These are phyloP conservation scores for Cerastoderma edule DNA, from an alignment of 2,888 invertebrate species.

Conservation along the genomic window DNA sequence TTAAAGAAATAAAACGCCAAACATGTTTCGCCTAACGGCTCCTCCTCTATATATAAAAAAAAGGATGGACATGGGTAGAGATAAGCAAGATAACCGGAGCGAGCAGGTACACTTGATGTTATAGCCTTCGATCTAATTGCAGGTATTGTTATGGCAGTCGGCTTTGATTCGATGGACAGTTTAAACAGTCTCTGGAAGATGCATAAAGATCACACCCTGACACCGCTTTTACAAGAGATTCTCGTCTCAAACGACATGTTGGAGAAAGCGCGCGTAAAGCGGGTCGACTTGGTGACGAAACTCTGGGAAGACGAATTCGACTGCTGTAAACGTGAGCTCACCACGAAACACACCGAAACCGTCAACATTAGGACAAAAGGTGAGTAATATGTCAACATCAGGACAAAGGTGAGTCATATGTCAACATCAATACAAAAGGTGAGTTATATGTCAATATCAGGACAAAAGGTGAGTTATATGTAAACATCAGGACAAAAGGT, in stretches of 20 bases:
- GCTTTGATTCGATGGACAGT: slow-evolving; percentile 67
- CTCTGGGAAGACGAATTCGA: slow-evolving; percentile 76
- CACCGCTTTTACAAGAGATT: slow-evolving; percentile 64
- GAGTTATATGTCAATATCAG: no score
- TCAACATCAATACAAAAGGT: background rate
- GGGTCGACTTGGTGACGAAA: slow-evolving; percentile 68
- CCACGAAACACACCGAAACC: slow-evolving; percentile 25
- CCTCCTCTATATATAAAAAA: no score
- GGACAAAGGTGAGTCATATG: no score
- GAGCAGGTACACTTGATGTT: no score
- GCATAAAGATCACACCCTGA: slow-evolving; percentile 62
- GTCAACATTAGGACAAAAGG: slow-evolving; percentile 47
- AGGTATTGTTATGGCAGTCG: slow-evolving; percentile 75
- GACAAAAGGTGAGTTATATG: no score
- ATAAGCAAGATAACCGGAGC: no score
- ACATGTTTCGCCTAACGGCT: no score
- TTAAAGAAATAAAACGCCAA: no score
- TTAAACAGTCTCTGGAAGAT: slow-evolving; percentile 69
- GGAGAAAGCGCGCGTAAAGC: slow-evolving; percentile 57
- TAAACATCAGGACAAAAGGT: no score
- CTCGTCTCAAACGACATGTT: slow-evolving; percentile 66
- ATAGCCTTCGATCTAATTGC: no score
- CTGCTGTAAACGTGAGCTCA: slow-evolving; percentile 67
- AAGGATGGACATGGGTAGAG: no score
- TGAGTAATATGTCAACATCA: no score